Evolutionary conservation across 2,797 vertebrate genomes (phyloP).

Genomic region (Lerista edwardsae): DNA sequence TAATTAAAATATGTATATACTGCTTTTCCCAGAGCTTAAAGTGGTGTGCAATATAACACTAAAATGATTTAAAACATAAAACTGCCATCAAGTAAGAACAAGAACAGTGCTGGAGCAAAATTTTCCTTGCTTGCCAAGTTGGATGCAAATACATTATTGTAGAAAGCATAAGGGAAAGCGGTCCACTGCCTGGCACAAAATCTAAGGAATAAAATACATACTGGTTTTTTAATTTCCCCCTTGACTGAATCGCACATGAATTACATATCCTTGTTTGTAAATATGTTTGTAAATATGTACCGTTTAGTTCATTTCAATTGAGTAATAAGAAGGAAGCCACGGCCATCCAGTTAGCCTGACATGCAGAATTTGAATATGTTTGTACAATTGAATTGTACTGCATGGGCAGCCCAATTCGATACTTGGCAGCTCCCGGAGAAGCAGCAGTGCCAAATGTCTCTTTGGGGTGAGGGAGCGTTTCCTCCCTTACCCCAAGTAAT

Average conservation of each 20-base stretch:
- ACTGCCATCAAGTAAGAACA: too few relatives aligned
- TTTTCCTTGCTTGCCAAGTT: conserved; percentile 28
- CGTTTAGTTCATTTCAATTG: conserved; percentile 53
- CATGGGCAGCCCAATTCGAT: too few relatives aligned
- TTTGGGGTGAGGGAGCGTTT: too few relatives aligned
- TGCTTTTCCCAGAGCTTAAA: too few relatives aligned
- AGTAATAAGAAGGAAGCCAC: conserved; percentile 30
- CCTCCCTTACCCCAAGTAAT: too few relatives aligned
- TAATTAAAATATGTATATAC: too few relatives aligned
- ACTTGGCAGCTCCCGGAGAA: too few relatives aligned
- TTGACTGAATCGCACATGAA: conserved; percentile 53
- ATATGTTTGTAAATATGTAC: conserved; percentile 50
- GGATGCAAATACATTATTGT: conserved; percentile 25
- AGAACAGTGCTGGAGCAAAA: background rate
- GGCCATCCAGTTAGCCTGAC: conserved; percentile 19
- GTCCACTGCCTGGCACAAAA: conserved; percentile 33
- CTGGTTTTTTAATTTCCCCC: conserved; percentile 65
- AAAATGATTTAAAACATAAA: too few relatives aligned
- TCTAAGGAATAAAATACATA: conserved; percentile 38
- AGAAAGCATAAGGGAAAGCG: conserved; percentile 48
- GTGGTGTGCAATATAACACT: too few relatives aligned
- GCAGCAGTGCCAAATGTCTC: too few relatives aligned
- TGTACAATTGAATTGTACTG: background rate
- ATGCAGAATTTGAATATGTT: conserved; percentile 18
- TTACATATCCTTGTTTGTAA: conserved; percentile 52